These are phyloP conservation scores for Salarias fasciatus DNA, from an alignment of 2,797 vertebrate genomes.

Conservation along the genomic window DNA sequence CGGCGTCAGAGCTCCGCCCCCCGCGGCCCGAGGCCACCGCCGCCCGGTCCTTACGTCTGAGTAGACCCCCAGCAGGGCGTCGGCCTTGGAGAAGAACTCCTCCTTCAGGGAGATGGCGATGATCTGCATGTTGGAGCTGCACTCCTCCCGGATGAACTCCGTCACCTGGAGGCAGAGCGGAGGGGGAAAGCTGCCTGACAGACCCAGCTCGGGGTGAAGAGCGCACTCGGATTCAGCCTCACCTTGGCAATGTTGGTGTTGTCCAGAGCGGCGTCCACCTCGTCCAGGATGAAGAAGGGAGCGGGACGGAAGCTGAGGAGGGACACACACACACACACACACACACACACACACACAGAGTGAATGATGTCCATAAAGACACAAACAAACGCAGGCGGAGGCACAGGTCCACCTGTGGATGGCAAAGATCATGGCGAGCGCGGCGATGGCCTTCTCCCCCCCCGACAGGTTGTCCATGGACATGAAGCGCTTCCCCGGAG, in stretches of 20 bases:
- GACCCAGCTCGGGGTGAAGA: too few relatives aligned
- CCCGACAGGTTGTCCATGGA: constrained; percentile 97
- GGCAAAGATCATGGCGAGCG: constrained; percentile 92
- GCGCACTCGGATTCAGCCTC: too few relatives aligned
- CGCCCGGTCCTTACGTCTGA: constrained; percentile 81
- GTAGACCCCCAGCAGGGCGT: constrained; percentile 92
- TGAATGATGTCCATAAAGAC: too few relatives aligned
- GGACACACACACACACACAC: too few relatives aligned
- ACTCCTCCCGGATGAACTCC: constrained; percentile 90
- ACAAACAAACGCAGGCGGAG: too few relatives aligned
- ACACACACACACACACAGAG: too few relatives aligned
- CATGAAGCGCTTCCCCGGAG: constrained; percentile 95
- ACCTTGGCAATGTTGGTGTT: constrained; percentile 95
- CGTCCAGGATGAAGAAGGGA: constrained; percentile 94
- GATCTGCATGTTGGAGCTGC: constrained; percentile 86
- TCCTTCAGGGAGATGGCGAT: constrained; percentile 96
- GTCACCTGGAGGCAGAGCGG: constrained; percentile 86
- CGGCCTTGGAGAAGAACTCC: constrained; percentile 91
- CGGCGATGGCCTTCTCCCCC: constrained; percentile 94
- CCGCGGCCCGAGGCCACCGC: neutral
- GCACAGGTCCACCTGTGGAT: constrained; percentile 90
- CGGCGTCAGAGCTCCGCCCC: neutral
- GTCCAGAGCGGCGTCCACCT: constrained; percentile 96
- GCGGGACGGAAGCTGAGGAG: constrained; percentile 91
- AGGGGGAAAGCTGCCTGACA: too few relatives aligned